Conservation (phyloP, 2,113 vertebrate genomes). For the Proteles cristata region DNA sequence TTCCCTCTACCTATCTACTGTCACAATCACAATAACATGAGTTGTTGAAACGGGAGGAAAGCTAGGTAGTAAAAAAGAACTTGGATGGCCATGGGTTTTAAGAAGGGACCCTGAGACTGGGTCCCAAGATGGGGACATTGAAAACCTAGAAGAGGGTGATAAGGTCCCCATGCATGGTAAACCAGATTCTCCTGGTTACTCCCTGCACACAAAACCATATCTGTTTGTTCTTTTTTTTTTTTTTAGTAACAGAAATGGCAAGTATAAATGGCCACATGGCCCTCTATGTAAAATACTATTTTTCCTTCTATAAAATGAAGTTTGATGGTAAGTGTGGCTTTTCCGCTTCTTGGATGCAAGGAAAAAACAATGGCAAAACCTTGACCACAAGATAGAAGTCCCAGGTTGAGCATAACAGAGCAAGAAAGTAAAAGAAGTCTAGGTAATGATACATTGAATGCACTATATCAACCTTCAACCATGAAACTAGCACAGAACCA, state of each 20-base stretch:
- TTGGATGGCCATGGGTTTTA: neutral
- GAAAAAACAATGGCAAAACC: neutral
- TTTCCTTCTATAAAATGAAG: neutral
- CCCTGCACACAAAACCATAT: fast-evolving
- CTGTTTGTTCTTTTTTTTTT: neutral
- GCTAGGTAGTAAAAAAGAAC: neutral
- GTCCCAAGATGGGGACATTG: neutral
- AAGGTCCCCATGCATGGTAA: neutral
- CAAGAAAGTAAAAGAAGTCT: neutral
- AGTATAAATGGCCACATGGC: neutral
- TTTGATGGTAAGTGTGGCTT: neutral
- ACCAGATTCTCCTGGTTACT: neutral
- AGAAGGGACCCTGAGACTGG: neutral
- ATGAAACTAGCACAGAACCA: neutral
- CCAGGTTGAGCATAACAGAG: neutral
- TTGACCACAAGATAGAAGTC: neutral
- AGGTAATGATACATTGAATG: neutral
- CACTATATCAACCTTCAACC: neutral
- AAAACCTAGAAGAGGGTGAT: neutral
- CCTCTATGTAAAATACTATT: neutral
- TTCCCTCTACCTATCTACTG: neutral
- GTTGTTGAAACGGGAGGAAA: neutral
- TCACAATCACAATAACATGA: no score
- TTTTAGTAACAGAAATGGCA: neutral
- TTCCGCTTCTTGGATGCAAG: neutral